A percentile compares a stretch with the other conserved stretches of the same genome.
Evolutionary conservation across 1,140 invertebrate genomes (phyloP).

Genomic region (Drosophila cardini): DNA sequence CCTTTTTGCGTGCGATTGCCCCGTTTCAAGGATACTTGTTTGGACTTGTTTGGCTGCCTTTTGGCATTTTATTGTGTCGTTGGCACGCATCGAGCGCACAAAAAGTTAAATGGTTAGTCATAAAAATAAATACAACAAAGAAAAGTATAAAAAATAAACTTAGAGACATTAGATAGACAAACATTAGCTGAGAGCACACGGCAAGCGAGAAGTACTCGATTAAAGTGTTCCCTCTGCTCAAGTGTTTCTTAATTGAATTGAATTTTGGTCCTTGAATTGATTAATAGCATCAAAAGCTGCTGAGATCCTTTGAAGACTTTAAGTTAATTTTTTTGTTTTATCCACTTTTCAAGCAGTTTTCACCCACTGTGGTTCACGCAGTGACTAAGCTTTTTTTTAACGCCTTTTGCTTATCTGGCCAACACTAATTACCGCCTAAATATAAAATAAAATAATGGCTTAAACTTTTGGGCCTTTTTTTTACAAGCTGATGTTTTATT

Average conservation of each 20-base stretch:
- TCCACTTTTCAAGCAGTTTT: neutral
- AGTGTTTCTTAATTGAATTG: slow-evolving; percentile 27
- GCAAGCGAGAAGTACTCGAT: slow-evolving; percentile 9
- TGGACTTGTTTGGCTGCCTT: slow-evolving; percentile 43
- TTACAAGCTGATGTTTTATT: slow-evolving; percentile 23
- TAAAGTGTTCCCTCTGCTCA: slow-evolving; percentile 1
- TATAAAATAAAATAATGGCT: slow-evolving; percentile 44
- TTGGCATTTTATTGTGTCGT: slow-evolving; percentile 72
- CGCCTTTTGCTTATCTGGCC: slow-evolving; percentile 51
- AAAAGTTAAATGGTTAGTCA: slow-evolving; percentile 75
- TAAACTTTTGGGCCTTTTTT: slow-evolving; percentile 19
- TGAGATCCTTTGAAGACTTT: neutral
- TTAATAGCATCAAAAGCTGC: neutral
- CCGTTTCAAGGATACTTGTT: slow-evolving; percentile 66
- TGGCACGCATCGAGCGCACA: slow-evolving; percentile 69
- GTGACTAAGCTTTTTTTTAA: neutral
- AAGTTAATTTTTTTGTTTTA: neutral
- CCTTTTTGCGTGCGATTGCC: slow-evolving; percentile 54
- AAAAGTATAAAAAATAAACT: too few relatives aligned
- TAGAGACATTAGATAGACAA: slow-evolving; percentile 18
- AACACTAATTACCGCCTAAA: slow-evolving; percentile 56
- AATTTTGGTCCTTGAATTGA: slow-evolving; percentile 2
- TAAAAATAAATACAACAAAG: slow-evolving; percentile 37
- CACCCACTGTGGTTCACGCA: neutral
- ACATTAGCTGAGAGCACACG: slow-evolving; percentile 10